Evolutionary conservation across 2,888 invertebrate species (phyloP).

Genomic region (Gymnocheta viridis): DNA sequence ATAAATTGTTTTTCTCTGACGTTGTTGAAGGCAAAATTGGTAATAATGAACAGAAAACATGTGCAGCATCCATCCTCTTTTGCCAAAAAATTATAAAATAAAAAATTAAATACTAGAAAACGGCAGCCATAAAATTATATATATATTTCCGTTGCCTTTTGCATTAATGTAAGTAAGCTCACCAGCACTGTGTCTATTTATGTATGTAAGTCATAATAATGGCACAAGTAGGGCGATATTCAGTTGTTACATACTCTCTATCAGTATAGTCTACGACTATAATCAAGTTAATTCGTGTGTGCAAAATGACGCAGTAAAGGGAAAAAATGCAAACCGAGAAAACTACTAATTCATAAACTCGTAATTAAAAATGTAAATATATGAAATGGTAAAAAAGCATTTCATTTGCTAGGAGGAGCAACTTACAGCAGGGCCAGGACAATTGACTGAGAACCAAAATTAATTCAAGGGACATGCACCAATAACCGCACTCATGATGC

Average conservation of each 20-base stretch:
- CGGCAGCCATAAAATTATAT: slow-evolving; percentile 37
- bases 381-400: slow-evolving; percentile 29
- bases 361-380: slow-evolving; percentile 69
- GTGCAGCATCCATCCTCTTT: slow-evolving; percentile 45
- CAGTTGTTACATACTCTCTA: background rate
- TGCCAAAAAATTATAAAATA: slow-evolving; percentile 13
- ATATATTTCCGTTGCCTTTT: slow-evolving; percentile 24
- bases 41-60: slow-evolving; percentile 60
- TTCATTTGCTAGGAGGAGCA: background rate
- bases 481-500: background rate
- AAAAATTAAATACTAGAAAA: slow-evolving; percentile 6
- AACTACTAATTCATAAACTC: slow-evolving; percentile 59
- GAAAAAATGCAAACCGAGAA: background rate
- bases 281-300: slow-evolving; percentile 21
- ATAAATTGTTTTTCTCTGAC: slow-evolving; percentile 34
- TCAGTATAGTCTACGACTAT: background rate
- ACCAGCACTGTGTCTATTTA: background rate
- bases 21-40: slow-evolving; percentile 53
- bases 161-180: slow-evolving; percentile 30
- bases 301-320: slow-evolving; percentile 7
- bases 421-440: background rate
- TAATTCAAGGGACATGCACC: background rate
- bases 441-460: background rate
- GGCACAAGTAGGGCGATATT: slow-evolving; percentile 35
- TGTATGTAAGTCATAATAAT: background rate